Evolutionary conservation across 2,888 invertebrate species (phyloP).

Genomic region (Lissocephala sabroskyi): DNA sequence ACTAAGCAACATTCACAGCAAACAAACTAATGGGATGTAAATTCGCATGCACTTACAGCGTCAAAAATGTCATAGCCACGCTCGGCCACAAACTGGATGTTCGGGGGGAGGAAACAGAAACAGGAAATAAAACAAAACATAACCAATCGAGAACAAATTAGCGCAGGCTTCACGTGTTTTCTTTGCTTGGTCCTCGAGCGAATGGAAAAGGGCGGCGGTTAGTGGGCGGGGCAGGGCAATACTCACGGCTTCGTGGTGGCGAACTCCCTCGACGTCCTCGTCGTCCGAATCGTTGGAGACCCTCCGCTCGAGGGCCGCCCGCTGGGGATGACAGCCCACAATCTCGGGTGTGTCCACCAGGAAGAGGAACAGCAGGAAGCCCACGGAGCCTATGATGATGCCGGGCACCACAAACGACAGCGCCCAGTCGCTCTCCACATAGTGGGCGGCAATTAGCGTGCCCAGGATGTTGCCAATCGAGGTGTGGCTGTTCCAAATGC

Average conservation of each 20-base stretch:
- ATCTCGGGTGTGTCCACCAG: constrained; percentile 86
- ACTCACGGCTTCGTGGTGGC: constrained; percentile 71
- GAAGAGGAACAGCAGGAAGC: constrained; percentile 85
- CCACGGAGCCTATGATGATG: constrained; percentile 81
- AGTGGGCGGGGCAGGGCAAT: too few relatives aligned
- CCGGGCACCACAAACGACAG: constrained; percentile 94
- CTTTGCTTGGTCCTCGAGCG: too few relatives aligned
- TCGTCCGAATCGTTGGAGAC: constrained; percentile 70
- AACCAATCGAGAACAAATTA: too few relatives aligned
- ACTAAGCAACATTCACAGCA: too few relatives aligned
- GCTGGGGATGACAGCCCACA: constrained; percentile 75
- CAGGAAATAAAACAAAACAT: too few relatives aligned
- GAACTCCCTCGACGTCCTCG: constrained; percentile 45
- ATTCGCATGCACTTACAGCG: too few relatives aligned
- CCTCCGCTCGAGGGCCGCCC: constrained; percentile 32
- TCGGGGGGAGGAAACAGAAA: too few relatives aligned
- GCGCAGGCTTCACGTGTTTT: too few relatives aligned
- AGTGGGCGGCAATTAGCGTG: constrained; percentile 87
- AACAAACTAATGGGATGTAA: too few relatives aligned
- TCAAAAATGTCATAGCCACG: too few relatives aligned
- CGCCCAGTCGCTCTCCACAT: constrained; percentile 91
- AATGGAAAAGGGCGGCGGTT: too few relatives aligned
- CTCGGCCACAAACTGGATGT: too few relatives aligned
- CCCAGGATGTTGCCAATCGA: constrained; percentile 96
- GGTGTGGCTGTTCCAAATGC: constrained; percentile 98